phyloP scores from a whole-genome alignment of 2,113 vertebrate species.

The Henicopernis longicauda region DNA sequence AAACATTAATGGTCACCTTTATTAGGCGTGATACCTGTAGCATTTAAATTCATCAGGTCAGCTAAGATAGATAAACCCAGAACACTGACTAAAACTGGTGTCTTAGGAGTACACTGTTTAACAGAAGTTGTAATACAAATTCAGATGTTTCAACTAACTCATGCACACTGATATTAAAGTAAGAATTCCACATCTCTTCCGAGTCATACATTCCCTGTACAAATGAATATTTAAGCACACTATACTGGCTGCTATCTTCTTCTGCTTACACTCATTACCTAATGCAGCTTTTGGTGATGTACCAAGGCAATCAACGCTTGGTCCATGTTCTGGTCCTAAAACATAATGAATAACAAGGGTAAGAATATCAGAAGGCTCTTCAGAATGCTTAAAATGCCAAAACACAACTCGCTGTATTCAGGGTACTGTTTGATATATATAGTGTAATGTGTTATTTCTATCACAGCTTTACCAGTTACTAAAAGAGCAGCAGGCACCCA shows the following conservation, averaged over 20 bases:
- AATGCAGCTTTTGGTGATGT: slow-evolving; percentile 78
- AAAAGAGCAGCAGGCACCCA: not conserved
- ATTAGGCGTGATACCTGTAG: slow-evolving; percentile 2
- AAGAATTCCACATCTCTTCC: not conserved
- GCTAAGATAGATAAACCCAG: slow-evolving; percentile 35
- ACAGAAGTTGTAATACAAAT: not conserved
- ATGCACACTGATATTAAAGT: not conserved
- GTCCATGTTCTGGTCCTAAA: slow-evolving; percentile 77
- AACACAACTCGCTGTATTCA: not conserved
- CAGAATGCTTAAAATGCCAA: not conserved
- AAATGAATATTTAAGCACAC: not conserved
- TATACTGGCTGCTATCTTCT: not conserved
- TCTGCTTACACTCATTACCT: slow-evolving; percentile 70
- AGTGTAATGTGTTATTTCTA: not conserved
- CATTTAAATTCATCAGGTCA: not conserved
- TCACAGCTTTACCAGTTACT: not conserved
- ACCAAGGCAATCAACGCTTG: slow-evolving; percentile 84
- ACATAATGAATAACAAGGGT: not conserved
- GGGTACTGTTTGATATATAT: not conserved
- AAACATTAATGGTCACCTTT: slow-evolving; percentile 38
- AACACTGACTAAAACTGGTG: not conserved
- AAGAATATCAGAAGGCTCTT: not conserved
- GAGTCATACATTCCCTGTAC: not conserved
- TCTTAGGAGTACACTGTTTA: not conserved
- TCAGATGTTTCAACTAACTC: not conserved